Base-by-base conservation (phyloP, 2,888 invertebrate genomes). In the Amiota communis region DNA sequence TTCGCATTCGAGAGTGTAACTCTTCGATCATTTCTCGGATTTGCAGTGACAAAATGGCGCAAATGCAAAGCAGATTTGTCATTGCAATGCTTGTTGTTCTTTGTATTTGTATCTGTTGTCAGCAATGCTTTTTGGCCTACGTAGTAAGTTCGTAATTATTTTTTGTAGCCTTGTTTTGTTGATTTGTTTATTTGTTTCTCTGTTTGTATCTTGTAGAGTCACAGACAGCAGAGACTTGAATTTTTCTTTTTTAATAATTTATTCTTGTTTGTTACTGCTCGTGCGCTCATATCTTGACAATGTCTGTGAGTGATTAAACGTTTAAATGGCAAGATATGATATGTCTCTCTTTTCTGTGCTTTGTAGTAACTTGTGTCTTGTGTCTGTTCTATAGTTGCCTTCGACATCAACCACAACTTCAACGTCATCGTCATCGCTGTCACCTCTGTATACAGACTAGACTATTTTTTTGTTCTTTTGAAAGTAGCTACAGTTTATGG, bases 1-100 rank as follows among this genome's bases (percentile, higher is more conserved):
- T 82, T 83, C 83, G 83, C 82, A 83, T 83, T 84, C 83, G 83
- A 85, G 82, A 81, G 81, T 83, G 83, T 80, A 81, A 82, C 83
- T 83, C 83, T 83, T 83, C 83, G 83, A 83, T 83, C 83, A 83
- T 81, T 84, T 82, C 80, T 78, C 78, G 77, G 77, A 77, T 2
- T 36, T 36, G 36, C 36, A 36, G 6, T 83, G 84, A 84, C 84
- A 84, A 68, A 68, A 48, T 68, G 67, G 67, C 67, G 53, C 15
- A 17, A 79, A 73, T 23, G 65, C 15, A 59, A 48, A 81, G 82
- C 85, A 83, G 82, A 83, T 83, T 83, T 83, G 83, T 83, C 83
- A 83, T 79, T 83, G 83, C 81, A 81, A 78, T 81, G 76, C 20
- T 72, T 74, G 77, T 63, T 70, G 73, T 48, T 68, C 59, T 64